phyloP scores from a whole-genome alignment of 2,113 vertebrate genomes.

The Gallinago media region DNA sequence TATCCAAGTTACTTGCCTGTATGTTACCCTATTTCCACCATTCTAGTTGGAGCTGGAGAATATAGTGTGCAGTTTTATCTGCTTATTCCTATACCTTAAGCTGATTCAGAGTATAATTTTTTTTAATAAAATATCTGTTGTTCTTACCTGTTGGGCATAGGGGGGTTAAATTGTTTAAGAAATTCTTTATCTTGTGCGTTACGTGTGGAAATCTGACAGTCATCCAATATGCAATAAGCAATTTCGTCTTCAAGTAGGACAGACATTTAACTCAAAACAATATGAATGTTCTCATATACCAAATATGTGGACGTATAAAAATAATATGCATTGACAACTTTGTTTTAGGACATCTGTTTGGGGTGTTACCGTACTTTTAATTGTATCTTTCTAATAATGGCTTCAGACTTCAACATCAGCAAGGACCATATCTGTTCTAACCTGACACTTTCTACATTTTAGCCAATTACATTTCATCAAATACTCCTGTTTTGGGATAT shows the following conservation, averaged over 20 bases:
- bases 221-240: neutral
- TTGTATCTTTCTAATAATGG: neutral
- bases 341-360: neutral
- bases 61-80: neutral
- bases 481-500: neutral
- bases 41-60: neutral
- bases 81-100: neutral
- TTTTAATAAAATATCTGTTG: neutral
- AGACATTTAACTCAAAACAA: neutral
- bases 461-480: neutral
- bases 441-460: neutral
- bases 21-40: neutral
- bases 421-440: neutral
- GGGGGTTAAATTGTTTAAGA: neutral
- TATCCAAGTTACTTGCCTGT: neutral
- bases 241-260: neutral
- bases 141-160: fast-evolving
- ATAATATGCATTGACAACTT: neutral
- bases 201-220: neutral
- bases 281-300: neutral
- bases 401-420: neutral
- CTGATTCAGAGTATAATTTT: neutral
- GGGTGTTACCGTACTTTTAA: neutral
- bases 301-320: neutral
- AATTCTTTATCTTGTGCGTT: fast-evolving